These are phyloP conservation scores for Ciona savignyi DNA, from an alignment of 23 tunicate genomes.

Conservation along the genomic window DNA sequence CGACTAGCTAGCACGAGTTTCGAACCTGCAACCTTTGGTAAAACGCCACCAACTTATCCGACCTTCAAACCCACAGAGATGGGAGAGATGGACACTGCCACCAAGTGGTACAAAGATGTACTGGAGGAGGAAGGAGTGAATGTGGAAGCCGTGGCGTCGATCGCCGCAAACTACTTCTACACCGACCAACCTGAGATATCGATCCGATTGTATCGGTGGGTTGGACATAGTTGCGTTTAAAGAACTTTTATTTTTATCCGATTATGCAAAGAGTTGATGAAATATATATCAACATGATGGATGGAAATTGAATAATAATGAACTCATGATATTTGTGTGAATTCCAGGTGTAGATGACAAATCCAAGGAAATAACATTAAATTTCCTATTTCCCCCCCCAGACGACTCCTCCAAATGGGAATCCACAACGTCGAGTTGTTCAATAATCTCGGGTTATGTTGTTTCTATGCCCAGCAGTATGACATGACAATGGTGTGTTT, in stretches of 20 bases:
- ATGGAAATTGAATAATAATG: too few species aligned
- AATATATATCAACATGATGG: too few species aligned
- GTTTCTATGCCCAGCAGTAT: conserved; percentile 89
- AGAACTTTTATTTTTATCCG: too few species aligned
- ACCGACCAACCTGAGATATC: conserved; percentile 89
- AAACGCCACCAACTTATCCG: too few species aligned
- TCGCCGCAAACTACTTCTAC: conserved; percentile 87
- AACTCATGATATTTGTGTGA: too few species aligned
- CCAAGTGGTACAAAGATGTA: conserved; percentile 74
- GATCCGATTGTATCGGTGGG: conserved; percentile 59
- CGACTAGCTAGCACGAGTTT: too few species aligned
- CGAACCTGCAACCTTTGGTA: too few species aligned
- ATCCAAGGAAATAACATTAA: too few species aligned
- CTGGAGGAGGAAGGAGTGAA: conserved; percentile 48
- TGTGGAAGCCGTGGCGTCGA: conserved; percentile 80
- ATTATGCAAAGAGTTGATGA: too few species aligned
- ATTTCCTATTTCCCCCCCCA: neutral
- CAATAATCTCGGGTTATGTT: conserved; percentile 79
- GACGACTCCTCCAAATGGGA: conserved; percentile 84
- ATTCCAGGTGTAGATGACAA: neutral
- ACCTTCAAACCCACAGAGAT: conserved; percentile 41
- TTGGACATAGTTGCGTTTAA: too few species aligned
- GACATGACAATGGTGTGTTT: conserved; percentile 88
- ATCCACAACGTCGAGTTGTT: conserved; percentile 67
- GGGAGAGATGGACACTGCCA: conserved; percentile 34